Percentiles rank a stretch among this genome's conserved stretches.
Conservation (phyloP, 2,113 vertebrate species). For the Paraplagusia blochii region DNA sequence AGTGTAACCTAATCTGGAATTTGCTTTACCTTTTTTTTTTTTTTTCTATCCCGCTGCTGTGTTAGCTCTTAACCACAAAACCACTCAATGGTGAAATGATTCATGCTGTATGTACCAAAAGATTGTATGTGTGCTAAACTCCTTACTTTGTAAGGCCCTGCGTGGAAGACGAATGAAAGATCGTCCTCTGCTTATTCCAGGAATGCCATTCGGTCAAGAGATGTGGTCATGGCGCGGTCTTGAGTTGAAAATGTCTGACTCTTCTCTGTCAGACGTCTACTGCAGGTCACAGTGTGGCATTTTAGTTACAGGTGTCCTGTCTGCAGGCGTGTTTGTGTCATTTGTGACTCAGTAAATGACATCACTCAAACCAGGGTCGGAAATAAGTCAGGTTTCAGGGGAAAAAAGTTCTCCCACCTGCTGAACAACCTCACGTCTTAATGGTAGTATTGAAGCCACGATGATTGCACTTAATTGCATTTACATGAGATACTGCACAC, state of each 20-base stretch:
- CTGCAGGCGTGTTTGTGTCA: not conserved
- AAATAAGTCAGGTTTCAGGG: too few relatives aligned
- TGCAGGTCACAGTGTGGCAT: slow-evolving; percentile 33
- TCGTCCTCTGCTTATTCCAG: slow-evolving; percentile 60
- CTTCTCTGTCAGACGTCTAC: slow-evolving; percentile 39
- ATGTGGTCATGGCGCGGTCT: slow-evolving; percentile 49
- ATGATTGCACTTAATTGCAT: too few relatives aligned
- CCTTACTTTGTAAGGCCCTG: slow-evolving; percentile 46
- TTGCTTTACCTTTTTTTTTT: too few relatives aligned
- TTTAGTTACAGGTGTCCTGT: slow-evolving; percentile 36
- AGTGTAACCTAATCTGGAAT: slow-evolving; percentile 26
- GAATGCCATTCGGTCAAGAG: slow-evolving; percentile 58
- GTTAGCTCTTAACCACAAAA: slow-evolving; percentile 26
- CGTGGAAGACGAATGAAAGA: slow-evolving; percentile 56
- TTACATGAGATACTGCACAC: too few relatives aligned
- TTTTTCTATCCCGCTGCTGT: slow-evolving; percentile 10
- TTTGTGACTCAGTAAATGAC: not conserved
- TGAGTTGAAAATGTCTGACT: slow-evolving; percentile 37
- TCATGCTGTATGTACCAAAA: slow-evolving; percentile 5
- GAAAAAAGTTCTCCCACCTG: too few relatives aligned
- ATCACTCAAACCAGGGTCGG: not conserved
- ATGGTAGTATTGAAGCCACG: too few relatives aligned
- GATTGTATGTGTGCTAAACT: not conserved
- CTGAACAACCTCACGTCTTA: too few relatives aligned
- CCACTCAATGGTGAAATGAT: slow-evolving; percentile 26